Base-by-base conservation (phyloP, 2,888 invertebrate genomes). In the Parasteatoda lunata region DNA sequence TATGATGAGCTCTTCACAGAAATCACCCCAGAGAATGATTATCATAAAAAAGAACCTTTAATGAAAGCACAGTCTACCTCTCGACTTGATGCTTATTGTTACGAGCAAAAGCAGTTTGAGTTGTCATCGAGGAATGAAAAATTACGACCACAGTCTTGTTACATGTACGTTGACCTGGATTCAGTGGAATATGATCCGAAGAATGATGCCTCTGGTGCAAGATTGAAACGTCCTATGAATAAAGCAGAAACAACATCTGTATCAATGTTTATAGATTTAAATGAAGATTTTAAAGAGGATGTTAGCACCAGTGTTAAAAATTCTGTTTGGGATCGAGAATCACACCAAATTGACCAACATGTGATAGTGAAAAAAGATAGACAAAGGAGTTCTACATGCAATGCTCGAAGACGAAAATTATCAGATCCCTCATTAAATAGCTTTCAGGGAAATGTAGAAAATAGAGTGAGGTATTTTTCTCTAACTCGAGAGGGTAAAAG, bases 191-290 rank as follows among this genome's bases (percentile, higher is more conserved):
- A 76, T 54, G 82, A 81, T 68, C 9, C 65, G n/a, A 73, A 15
- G 64, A 51, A 70, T 47, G 77, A 54, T 15, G 11, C n/a, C 15
- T 11, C 59, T 59, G 54, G 81, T 83, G 71, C 51, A 48, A 72
- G 66, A 8, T 48, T 68, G 7, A 69, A 30, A 9, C 52, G 72
- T 15, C 54, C 64, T 8, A 7, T 7, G 64, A 59, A n/a, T 54
- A 78, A 88, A n/a, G 65, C 71, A 66, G 85, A 83, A 69, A 72
- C 82, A 7, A n/a, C 68, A 47, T 79, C 85, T 52, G 77, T 89
- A 9, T 83, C 89, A 30, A 89, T 89, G 89, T 89, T 85, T 64
- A 80, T 89, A 68, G 77, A 89, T 88, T 78, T 89, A 30, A 86
- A 88, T 15, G 79, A 88, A 15, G 73, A 81, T 54, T 30, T n/a